Base-by-base conservation (phyloP, 2,797 vertebrate genomes). In the Heteromormyrus szaboi region DNA sequence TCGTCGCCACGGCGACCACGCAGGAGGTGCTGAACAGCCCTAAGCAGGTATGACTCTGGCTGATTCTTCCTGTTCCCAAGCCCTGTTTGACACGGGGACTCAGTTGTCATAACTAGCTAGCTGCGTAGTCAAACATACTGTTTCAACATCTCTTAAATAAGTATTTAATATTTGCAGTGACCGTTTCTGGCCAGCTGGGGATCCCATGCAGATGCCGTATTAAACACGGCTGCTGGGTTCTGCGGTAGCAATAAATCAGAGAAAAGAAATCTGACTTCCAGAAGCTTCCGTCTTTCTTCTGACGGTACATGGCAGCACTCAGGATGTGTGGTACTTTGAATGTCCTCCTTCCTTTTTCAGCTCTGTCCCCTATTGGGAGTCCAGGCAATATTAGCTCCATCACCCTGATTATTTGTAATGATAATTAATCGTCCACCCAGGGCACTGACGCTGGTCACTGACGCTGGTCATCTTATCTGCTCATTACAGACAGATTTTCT, bases 1-100 rank as follows among this genome's bases (percentile, higher is more conserved):
- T 97, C 25, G 91, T 96, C 0, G 96, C 95, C 2, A 95, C 96
- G 9, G 89, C 95, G 0, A 65, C 92, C 1, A 96, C 96, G 0
- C 95, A 96, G n/a, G 97, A 97, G 86, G 92, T 95, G 88, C 94
- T 97, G 4, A 94, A 94, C 1, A 92, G 93, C 37, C 95, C 93
- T 2, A 97, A 96, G 90, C 97, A 97, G 97, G 97, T 97, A 91
- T n/a, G 1, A n/a, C 48, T 14, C 53, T 0, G 14, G 2, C 33
- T n/a, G n/a, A 19, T 7, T 29, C 25, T 68, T 29, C 29, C 62
- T 14, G 56, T 53, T 6, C 33, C 19, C 19, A 46, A 59, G 53
- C 14, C 4, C 46, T 22, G 2, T 22, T 4, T 25, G 22, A 79
- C 37, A 19, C 44, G 12, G 72, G 33, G 37, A 11, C 25, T 68